Conservation (phyloP, 2,113 vertebrate genomes). For the Anoura caudifer region DNA sequence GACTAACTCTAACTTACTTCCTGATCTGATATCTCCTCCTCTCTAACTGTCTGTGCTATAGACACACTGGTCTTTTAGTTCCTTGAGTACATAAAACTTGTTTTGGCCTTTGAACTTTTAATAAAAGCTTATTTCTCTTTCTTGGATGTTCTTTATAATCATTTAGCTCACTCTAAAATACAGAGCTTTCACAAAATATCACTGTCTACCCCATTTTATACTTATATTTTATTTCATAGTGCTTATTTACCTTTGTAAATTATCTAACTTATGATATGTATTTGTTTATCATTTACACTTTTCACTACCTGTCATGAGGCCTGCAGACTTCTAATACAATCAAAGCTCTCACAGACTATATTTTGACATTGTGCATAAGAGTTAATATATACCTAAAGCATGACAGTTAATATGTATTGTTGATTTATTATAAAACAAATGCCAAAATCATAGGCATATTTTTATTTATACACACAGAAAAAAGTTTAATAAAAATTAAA, state of each 20-base stretch:
- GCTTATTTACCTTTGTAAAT: background rate
- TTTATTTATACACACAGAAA: background rate
- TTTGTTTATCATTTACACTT: background rate
- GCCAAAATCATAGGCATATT: background rate
- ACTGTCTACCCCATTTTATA: background rate
- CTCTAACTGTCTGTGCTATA: background rate
- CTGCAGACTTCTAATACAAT: background rate
- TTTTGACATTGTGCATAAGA: background rate
- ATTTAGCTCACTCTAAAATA: background rate
- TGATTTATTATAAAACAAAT: background rate
- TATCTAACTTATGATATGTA: background rate
- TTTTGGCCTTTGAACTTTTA: background rate
- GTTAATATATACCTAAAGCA: background rate
- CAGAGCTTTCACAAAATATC: background rate
- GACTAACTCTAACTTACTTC: background rate
- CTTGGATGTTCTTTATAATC: background rate
- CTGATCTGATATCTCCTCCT: background rate
- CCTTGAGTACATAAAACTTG: background rate
- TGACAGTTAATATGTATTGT: background rate
- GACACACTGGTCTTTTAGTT: background rate
- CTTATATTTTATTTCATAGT: background rate
- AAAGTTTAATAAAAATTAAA: background rate
- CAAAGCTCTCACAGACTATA: background rate
- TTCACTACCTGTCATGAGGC: background rate
- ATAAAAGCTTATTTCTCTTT: background rate